A percentile compares a stretch with the other conserved stretches of the same genome.
Conservation (phyloP, 2,797 vertebrate species). For the Cossypha dichroa region DNA sequence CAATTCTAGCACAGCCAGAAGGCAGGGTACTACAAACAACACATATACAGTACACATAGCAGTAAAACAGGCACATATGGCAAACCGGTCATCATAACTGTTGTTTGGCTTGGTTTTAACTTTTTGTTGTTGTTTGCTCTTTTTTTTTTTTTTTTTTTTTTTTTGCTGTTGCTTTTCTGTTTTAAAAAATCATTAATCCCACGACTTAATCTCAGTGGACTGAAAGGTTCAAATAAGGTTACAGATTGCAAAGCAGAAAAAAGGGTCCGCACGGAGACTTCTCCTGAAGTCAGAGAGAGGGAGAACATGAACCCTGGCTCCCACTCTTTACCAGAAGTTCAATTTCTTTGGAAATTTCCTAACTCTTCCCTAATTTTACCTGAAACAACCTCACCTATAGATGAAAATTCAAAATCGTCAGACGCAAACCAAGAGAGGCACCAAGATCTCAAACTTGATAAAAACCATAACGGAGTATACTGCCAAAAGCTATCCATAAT, state of each 20-base stretch:
- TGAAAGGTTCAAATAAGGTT: slow-evolving; percentile 40
- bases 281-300: background rate
- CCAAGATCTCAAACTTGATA: background rate
- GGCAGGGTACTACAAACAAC: background rate
- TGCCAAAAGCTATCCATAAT: background rate
- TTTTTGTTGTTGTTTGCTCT: background rate
- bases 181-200: slow-evolving; percentile 34
- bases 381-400: background rate
- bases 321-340: background rate
- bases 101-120: background rate
- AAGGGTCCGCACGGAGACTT: accelerated
- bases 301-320: background rate
- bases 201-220: background rate
- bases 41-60: background rate
- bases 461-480: background rate
- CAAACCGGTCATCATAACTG: background rate
- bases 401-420: accelerated
- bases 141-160: background rate
- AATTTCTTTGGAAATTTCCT: background rate
- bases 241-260: background rate
- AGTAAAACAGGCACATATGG: background rate
- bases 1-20: background rate
- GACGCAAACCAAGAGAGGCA: background rate
- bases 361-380: background rate
- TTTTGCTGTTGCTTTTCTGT: background rate